Percentiles rank a stretch among this genome's conserved stretches.
These are phyloP conservation scores for Turritopsis dohrnii DNA, from an alignment of 30 jellyfish, hydroid and myxozoan species.

Conservation along the genomic window DNA sequence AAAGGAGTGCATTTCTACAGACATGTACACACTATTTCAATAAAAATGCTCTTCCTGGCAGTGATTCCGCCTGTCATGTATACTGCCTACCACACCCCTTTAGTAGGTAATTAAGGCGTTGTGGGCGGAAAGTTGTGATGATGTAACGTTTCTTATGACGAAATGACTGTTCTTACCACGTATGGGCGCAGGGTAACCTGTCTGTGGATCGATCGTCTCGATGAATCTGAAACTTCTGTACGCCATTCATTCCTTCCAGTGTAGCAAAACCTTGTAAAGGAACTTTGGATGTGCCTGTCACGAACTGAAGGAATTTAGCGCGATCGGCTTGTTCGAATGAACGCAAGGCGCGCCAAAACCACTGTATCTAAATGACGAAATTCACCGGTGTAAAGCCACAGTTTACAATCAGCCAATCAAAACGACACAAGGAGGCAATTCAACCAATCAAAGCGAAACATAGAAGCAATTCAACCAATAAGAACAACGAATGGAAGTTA, in stretches of 20 bases:
- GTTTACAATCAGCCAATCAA: not conserved
- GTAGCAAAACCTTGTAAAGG: conserved; percentile 97
- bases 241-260: conserved; percentile 98
- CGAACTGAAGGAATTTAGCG: conserved; percentile 95
- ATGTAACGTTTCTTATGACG: no score
- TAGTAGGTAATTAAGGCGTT: no score
- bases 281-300: conserved; percentile 96
- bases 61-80: no score
- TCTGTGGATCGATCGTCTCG: conserved; percentile 97
- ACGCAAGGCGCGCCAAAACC: conserved; percentile 99
- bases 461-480: not conserved
- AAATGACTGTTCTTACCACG: conserved; percentile 69
- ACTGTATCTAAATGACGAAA: conserved; percentile 54
- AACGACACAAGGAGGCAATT: not conserved
- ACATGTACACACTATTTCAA: no score
- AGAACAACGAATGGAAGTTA: conserved; percentile 11
- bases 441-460: not conserved
- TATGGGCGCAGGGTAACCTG: conserved; percentile 95
- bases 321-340: conserved; percentile 99
- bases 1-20: no score
- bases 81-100: no score
- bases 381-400: not conserved
- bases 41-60: no score
- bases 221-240: conserved; percentile 91
- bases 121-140: no score